Conservation (phyloP, 2,113 vertebrate genomes). For the Pterocles burchelli region DNA sequence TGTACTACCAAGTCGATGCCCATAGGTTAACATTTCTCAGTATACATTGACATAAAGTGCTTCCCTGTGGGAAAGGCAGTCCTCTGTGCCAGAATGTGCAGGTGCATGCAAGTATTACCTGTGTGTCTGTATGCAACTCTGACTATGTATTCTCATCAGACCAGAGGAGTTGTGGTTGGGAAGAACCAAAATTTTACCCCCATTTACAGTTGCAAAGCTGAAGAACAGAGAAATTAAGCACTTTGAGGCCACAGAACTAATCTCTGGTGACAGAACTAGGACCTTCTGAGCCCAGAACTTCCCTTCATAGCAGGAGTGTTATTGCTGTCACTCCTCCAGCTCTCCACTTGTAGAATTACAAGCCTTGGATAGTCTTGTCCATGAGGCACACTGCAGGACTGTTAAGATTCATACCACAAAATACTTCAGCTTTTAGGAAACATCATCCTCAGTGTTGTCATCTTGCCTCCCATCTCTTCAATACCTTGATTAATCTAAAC, state of each 20-base stretch:
- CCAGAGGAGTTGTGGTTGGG: not conserved
- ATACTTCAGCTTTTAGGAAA: not conserved
- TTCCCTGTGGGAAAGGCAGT: not conserved
- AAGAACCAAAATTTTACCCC: accelerated
- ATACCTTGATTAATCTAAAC: not conserved
- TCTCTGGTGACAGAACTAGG: not conserved
- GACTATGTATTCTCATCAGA: not conserved
- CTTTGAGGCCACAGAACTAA: not conserved
- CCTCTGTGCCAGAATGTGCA: not conserved
- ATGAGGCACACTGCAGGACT: not conserved
- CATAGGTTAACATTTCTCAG: not conserved
- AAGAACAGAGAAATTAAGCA: not conserved
- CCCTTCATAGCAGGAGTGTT: not conserved
- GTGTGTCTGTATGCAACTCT: not conserved
- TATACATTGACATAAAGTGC: not conserved
- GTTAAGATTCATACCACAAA: not conserved
- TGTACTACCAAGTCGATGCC: not conserved
- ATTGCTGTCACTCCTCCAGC: not conserved
- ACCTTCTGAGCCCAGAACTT: not conserved
- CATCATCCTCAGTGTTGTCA: not conserved
- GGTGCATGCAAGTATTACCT: no score
- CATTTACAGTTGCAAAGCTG: not conserved
- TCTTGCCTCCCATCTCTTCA: not conserved
- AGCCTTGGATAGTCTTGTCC: not conserved
- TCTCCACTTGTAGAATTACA: not conserved